Evolutionary conservation across 2,113 vertebrate species (phyloP), one percentile per base, ranked within the genome.

Genomic region (Oxyura jamaicensis): DNA sequence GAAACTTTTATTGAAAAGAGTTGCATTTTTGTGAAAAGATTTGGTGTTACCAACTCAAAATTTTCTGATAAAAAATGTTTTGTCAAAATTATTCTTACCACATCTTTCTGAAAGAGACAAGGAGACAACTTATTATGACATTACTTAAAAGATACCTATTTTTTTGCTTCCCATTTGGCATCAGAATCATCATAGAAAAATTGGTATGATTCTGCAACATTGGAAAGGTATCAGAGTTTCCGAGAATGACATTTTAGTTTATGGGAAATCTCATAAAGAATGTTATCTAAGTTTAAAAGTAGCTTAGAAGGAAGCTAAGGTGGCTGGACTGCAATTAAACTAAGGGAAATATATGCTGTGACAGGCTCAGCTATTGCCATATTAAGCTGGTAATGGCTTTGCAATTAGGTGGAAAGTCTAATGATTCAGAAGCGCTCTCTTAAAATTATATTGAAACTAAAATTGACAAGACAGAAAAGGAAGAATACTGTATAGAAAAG

Each of bases 391-490:
- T 87, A 95, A 96, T 87, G 36, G 44, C 48, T 93, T 96, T 91
- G 59, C 41, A 93, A 91, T 94, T 93, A 91, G 68, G 63, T 90
- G 72, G 48, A 94, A 95, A 93, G 31, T 55, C 39, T 86, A 91
- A 90, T 71, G 59, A 83, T 93, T 94, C 56, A 66, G 96, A 91
- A 74, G 55, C 41, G 66, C 79, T 83, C 21, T 92, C 82, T 78
- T 91, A 66, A 91, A 90, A 94, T 83, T 77, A 77, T 58, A 48
- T 55, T 77, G 31, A 59, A 93, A 90, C 33, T 90, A 74, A 86
- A 97, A 83, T 28, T 77, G 50, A 53, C 72, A 90, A 83, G 86
- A 86, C 6, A 77, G 36, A 96, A 91, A 68, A 13, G 58, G 81
- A 90, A 77, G 36, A 91, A 67, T 62, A 58, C 9, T 22, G 2